Evolutionary conservation across 1,140 invertebrate species (phyloP).

Genomic region (Stegodyphus dumicola): DNA sequence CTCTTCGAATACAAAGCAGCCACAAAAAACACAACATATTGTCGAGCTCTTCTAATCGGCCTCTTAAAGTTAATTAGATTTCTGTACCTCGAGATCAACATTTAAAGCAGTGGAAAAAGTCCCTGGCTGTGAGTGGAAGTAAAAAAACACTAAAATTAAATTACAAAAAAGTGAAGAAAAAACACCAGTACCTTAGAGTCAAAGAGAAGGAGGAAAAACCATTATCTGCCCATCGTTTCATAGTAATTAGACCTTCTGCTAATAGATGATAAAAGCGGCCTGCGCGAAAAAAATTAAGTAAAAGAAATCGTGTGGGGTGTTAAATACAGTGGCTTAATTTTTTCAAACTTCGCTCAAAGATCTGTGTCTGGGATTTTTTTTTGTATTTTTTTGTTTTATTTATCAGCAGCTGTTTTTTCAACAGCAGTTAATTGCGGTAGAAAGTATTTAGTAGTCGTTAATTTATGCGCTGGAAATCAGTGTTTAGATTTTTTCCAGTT

Average conservation of each 20-base stretch:
- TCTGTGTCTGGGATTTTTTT: conserved; percentile 4
- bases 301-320: conserved; percentile 31
- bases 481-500: conserved; percentile 34
- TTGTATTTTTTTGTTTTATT: conserved; percentile 1
- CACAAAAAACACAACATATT: no score
- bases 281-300: conserved; percentile 31
- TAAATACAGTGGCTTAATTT: conserved; percentile 56
- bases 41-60: background rate
- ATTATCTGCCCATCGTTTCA: conserved; percentile 51
- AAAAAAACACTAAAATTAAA: conserved; percentile 43
- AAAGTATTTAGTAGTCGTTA: conserved; percentile 56
- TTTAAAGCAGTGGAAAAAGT: background rate
- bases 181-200: conserved; percentile 2
- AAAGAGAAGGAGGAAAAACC: conserved; percentile 38
- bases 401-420: conserved; percentile 22
- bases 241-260: conserved; percentile 57
- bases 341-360: conserved; percentile 31
- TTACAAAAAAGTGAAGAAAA: conserved; percentile 6
- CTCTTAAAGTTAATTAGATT: background rate
- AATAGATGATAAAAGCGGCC: conserved; percentile 53
- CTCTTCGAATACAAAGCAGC: no score
- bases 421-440: conserved; percentile 43
- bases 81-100: background rate
- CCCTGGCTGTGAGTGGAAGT: background rate
- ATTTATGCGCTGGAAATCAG: conserved; percentile 59